Conservation (phyloP, 2,113 vertebrate genomes). For the Barbus barbus region DNA sequence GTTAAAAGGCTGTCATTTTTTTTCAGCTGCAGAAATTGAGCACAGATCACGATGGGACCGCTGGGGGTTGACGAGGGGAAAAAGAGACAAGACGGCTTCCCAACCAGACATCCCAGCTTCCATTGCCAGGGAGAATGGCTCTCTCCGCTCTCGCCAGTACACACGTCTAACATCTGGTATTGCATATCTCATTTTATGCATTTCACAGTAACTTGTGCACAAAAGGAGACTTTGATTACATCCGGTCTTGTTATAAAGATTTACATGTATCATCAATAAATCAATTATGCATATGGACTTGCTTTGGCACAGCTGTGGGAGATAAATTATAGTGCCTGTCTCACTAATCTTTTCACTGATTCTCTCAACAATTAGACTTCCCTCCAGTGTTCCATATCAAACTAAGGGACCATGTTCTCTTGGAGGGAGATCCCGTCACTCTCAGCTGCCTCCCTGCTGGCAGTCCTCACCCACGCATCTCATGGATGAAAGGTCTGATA, state of each 20-base stretch:
- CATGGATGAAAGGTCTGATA: slow-evolving; percentile 90
- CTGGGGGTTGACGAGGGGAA: slow-evolving; percentile 87
- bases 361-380: slow-evolving; percentile 79
- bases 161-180: slow-evolving; percentile 86
- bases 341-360: no score
- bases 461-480: slow-evolving; percentile 88
- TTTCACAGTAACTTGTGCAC: no score
- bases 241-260: not conserved
- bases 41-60: slow-evolving; percentile 87
- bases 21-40: slow-evolving; percentile 67
- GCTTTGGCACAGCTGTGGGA: not conserved
- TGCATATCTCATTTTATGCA: not conserved
- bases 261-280: not conserved
- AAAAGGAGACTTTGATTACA: not conserved
- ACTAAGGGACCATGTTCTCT: slow-evolving; percentile 92
- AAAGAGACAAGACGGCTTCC: slow-evolving; percentile 84
- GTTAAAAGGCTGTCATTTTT: not conserved
- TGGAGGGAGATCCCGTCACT: slow-evolving; percentile 93
- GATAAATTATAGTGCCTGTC: not conserved
- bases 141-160: slow-evolving; percentile 74
- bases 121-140: slow-evolving; percentile 80
- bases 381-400: slow-evolving; percentile 97
- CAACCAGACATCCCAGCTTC: slow-evolving; percentile 89
- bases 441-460: slow-evolving; percentile 94
- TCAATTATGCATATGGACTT: slow-evolving; percentile 6